Conservation (phyloP, 2,797 vertebrate genomes). For the Pachyuromys duprasi region DNA sequence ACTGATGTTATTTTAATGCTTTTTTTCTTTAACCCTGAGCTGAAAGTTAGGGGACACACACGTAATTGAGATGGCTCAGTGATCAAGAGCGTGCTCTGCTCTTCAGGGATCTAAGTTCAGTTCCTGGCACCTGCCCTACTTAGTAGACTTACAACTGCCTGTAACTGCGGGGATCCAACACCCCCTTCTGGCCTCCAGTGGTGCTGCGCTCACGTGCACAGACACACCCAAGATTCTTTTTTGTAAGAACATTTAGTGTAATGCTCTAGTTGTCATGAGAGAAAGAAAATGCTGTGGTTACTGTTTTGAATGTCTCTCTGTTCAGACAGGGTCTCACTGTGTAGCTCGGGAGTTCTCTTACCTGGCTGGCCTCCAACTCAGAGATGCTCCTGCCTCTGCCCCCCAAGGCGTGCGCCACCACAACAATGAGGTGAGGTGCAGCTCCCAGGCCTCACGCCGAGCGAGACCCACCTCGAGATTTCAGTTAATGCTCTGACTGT, state of each 20-base stretch:
- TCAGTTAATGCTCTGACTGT: background rate
- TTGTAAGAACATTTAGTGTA: background rate
- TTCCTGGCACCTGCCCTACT: background rate
- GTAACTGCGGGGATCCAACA: background rate
- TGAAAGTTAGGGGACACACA: conserved; percentile 25
- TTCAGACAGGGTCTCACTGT: background rate
- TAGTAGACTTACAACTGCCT: background rate
- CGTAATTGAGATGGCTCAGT: background rate
- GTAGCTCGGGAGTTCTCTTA: background rate
- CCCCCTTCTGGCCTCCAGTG: background rate
- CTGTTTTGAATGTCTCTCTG: background rate
- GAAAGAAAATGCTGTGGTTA: background rate
- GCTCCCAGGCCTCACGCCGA: background rate
- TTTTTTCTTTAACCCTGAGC: background rate
- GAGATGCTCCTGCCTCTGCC: background rate
- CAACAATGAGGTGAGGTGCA: background rate
- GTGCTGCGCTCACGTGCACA: background rate
- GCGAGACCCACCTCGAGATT: background rate
- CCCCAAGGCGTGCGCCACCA: background rate
- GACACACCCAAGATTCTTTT: background rate
- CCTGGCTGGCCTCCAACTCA: background rate
- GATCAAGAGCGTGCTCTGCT: background rate
- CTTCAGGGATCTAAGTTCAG: background rate
- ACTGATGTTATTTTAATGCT: background rate
- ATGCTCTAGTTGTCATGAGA: background rate